Evolutionary conservation across 1,140 invertebrate species (phyloP).

Genomic region (Listronotus bonariensis): DNA sequence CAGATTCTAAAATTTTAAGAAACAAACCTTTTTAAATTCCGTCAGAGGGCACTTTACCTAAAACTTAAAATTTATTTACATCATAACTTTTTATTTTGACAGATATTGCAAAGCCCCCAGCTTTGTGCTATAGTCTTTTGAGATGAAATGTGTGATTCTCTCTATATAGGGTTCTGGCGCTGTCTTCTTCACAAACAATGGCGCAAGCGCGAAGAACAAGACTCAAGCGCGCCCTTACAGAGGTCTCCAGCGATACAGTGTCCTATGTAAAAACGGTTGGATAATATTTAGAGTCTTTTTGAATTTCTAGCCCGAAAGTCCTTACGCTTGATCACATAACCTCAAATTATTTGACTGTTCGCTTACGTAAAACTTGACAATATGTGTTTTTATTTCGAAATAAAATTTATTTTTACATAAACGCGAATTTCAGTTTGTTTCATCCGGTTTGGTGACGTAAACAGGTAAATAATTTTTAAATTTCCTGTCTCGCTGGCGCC

Average conservation of each 20-base stretch:
- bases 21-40: too few species aligned
- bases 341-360: conserved; percentile 34
- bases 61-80: too few species aligned
- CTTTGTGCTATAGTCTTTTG: conserved; percentile 1
- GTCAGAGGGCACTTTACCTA: too few species aligned
- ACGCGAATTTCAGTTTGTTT: conserved; percentile 7
- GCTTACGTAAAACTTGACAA: neutral
- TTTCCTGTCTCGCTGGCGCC: conserved; percentile 7
- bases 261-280: conserved; percentile 86
- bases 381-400: conserved; percentile 2
- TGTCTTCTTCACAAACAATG: conserved; percentile 83
- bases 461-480: conserved; percentile 14
- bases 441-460: neutral
- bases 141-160: conserved; percentile 39
- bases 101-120: too few species aligned
- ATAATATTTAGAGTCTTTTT: conserved; percentile 42
- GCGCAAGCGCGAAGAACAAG: conserved; percentile 79
- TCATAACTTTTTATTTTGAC: too few species aligned
- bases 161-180: conserved; percentile 59
- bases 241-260: conserved; percentile 84
- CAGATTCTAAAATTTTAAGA: too few species aligned
- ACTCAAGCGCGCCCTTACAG: conserved; percentile 83
- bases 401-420: conserved; percentile 8
- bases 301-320: conserved; percentile 42
- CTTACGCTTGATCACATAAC: conserved; percentile 42